Percentiles rank a stretch among this genome's conserved stretches.
phyloP scores from a whole-genome alignment of 1,140 invertebrate species.

The Drosophila nikananu region DNA sequence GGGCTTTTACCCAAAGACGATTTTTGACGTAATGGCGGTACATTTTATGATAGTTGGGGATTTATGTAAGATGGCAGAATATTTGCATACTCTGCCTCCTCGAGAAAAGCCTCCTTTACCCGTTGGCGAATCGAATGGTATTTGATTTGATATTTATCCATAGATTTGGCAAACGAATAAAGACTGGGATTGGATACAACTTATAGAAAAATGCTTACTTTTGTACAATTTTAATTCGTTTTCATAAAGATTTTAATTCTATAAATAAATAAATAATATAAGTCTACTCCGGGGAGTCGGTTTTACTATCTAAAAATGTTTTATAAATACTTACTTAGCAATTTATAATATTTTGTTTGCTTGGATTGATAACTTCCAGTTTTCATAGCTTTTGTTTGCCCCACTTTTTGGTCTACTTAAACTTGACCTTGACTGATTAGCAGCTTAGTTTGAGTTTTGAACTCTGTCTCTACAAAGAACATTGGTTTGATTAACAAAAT shows the following conservation, averaged over 20 bases:
- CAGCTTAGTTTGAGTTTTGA: background rate
- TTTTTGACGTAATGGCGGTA: slow-evolving; percentile 38
- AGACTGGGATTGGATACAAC: background rate
- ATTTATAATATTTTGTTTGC: background rate
- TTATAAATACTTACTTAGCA: no score
- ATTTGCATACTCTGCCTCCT: slow-evolving; percentile 5
- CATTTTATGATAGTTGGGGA: slow-evolving; percentile 26
- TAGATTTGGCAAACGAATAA: background rate
- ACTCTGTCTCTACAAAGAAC: background rate
- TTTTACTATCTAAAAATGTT: no score
- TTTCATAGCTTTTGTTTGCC: background rate
- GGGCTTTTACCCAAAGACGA: slow-evolving; percentile 36
- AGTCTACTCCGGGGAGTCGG: no score
- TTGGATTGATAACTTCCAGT: background rate
- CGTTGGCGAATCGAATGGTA: background rate
- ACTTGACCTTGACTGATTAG: background rate
- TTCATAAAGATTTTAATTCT: no score
- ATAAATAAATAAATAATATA: no score
- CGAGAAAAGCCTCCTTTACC: background rate
- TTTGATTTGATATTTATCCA: slow-evolving; percentile 7
- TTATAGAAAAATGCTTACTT: background rate
- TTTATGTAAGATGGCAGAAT: slow-evolving; percentile 27
- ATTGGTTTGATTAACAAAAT: background rate
- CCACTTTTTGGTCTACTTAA: background rate
- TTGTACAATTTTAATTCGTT: background rate